Evolutionary conservation across 2,797 vertebrate species (phyloP).

Genomic region (Nannoperca obscura): DNA sequence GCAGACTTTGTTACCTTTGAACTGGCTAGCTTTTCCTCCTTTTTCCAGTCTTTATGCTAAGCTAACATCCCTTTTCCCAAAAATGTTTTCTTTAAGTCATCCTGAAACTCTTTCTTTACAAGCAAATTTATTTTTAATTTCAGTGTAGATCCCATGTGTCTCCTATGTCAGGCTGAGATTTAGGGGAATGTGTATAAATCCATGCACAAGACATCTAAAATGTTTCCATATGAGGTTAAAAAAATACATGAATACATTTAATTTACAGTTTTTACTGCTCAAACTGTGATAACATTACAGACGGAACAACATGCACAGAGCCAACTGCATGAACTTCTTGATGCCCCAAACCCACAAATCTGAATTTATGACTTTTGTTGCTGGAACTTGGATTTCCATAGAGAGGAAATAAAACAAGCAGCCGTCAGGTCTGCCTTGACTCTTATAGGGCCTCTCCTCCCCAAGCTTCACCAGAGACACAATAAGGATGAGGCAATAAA

Average conservation of each 20-base stretch:
- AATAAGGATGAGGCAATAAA: constrained; percentile 75
- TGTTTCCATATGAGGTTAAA: neutral
- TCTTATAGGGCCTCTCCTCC: constrained; percentile 39
- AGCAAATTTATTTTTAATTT: neutral
- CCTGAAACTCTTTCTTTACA: too few relatives aligned
- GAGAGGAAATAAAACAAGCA: constrained; percentile 47
- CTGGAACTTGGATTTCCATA: constrained; percentile 43
- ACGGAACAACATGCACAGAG: neutral
- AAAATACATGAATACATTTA: neutral
- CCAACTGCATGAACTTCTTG: neutral
- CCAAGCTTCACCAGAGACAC: constrained; percentile 62
- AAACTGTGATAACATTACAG: neutral
- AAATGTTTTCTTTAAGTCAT: too few relatives aligned
- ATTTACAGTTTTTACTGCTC: neutral
- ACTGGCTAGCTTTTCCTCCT: too few relatives aligned
- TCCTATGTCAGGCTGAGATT: neutral
- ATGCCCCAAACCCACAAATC: neutral
- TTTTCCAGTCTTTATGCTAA: too few relatives aligned
- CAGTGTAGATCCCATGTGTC: neutral
- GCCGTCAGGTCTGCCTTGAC: constrained; percentile 45
- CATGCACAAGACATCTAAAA: neutral
- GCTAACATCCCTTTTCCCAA: too few relatives aligned
- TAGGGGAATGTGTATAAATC: neutral
- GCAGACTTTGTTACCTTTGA: neutral
- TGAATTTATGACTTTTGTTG: constrained; percentile 42